Conservation (phyloP, 2,888 invertebrate species). For the Eilema sororculum region DNA sequence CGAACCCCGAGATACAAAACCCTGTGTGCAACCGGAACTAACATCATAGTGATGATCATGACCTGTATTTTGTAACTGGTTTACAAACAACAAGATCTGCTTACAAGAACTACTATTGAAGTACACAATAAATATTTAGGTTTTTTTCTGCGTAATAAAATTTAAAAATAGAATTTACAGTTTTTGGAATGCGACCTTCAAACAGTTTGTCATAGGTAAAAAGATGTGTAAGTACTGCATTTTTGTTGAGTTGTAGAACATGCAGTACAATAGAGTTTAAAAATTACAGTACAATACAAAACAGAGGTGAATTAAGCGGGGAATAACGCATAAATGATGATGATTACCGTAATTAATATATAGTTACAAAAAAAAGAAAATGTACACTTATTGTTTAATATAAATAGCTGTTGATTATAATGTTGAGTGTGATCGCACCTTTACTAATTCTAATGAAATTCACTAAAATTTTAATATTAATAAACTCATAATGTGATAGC, state of each 20-base stretch:
- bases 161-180: slow-evolving; percentile 2
- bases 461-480: slow-evolving; percentile 5
- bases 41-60: neutral
- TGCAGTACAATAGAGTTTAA: neutral
- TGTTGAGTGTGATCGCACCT: neutral
- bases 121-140: slow-evolving; percentile 1
- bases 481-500: neutral
- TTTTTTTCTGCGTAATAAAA: neutral
- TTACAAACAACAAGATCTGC: neutral
- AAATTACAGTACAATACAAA: neutral
- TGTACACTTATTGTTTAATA: no score
- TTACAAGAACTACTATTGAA: neutral
- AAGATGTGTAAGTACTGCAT: neutral
- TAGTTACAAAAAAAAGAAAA: no score
- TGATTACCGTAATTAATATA: no score
- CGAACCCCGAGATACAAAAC: neutral
- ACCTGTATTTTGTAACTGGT: neutral
- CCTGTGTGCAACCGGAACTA: neutral
- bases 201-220: neutral
- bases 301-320: no score
- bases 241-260: neutral
- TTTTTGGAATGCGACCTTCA: neutral
- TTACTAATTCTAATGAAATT: neutral
- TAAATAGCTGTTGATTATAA: no score
- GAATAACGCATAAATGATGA: no score